Evolutionary conservation across 2,797 vertebrate species (phyloP), one percentile per base, ranked within the genome.

Genomic region (Microctenopoma steveboyesi): DNA sequence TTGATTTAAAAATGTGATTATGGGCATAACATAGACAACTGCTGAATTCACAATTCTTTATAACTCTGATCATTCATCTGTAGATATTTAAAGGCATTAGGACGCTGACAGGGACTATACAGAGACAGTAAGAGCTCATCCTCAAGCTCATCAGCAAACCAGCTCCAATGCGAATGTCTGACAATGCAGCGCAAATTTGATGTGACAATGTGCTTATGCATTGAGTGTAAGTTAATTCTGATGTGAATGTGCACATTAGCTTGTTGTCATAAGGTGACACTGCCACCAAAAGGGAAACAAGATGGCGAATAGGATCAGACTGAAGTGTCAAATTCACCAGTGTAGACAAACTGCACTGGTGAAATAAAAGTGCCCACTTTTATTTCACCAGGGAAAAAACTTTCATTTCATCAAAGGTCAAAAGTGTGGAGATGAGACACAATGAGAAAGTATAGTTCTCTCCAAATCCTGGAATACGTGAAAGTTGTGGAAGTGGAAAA

Each of bases 281-380:
- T 22, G 39, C 28, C 5, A 14, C 45, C 9, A 1, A 12, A 65
- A 46, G 64, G 64, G 51, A 66, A 70, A 74, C 39, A 33, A 33
- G n/a, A 22, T 13, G 27, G 59, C 61, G 51, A 79, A 58, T 60
- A 78, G 67, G 80, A 74, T 59, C 0, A 0, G 49, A 71, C 68
- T 67, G 81, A 79, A 76, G 59, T 64, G 72, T 72, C 7, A 9
- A 37, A 53, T 83, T 74, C 14, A 27, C 55, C 71, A 42, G 63
- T 70, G 48, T 70, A 72, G 54, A 65, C 76, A 76, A 76, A 76
- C 14, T 83, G 74, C 72, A 49, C 67, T 25, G 56, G 50, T 68
- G 73, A 22, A 22, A 22, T 22, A 22, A 22, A 22, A 22, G 22
- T 22, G 22, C 22, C 69, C 81, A 68, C 49, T 75, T 74, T 76